Conservation (phyloP, 2,113 vertebrate species). For the Elephas maximus region DNA sequence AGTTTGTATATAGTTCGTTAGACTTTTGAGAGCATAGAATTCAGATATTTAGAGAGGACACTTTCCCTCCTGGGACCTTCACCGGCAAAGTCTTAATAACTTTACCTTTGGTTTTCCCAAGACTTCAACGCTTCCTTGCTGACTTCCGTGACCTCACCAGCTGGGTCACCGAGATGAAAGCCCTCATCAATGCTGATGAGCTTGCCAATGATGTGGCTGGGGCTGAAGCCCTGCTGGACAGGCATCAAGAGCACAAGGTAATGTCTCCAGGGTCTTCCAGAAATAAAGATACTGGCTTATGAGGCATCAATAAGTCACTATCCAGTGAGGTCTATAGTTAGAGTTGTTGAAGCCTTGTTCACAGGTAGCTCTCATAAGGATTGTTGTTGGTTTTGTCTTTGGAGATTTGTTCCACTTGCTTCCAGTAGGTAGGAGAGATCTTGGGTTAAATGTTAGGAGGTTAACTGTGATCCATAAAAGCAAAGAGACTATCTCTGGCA, state of each 20-base stretch:
- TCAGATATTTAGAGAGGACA: neutral
- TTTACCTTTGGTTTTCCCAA: constrained; percentile 75
- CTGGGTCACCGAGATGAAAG: constrained; percentile 99
- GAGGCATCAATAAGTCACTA: accelerated
- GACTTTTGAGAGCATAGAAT: neutral
- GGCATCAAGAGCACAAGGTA: constrained; percentile 99
- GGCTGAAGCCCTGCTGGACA: constrained; percentile 97
- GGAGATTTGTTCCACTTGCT: neutral
- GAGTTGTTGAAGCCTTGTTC: neutral
- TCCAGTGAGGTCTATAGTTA: accelerated
- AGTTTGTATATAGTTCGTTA: neutral
- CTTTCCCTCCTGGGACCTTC: neutral
- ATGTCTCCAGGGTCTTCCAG: neutral
- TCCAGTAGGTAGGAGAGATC: neutral
- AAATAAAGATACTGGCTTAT: neutral
- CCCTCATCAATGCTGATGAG: constrained; percentile 98
- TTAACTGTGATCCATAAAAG: neutral
- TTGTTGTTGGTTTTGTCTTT: neutral
- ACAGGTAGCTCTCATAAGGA: neutral
- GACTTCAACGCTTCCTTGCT: constrained; percentile 97
- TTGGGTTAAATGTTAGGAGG: neutral
- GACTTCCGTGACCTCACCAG: constrained; percentile 99
- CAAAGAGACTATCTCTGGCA: neutral
- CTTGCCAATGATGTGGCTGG: constrained; percentile 98
- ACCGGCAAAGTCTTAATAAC: neutral